Base-by-base conservation (phyloP, 37 sponge, comb jelly and placozoan genomes). In the Axinella damicornis region DNA sequence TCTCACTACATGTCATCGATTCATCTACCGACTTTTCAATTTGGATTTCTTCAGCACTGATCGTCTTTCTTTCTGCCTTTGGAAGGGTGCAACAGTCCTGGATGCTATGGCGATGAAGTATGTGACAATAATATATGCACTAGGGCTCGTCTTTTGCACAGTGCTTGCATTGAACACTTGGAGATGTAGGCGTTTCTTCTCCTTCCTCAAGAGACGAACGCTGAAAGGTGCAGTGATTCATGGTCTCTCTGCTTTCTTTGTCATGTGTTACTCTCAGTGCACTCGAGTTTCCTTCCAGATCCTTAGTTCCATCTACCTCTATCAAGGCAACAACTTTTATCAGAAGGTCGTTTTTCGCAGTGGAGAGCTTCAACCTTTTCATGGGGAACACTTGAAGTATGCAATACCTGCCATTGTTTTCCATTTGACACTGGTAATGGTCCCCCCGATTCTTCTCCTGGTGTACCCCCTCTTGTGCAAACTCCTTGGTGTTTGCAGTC, bases 191-290 rank as follows among this genome's bases (percentile, higher is more conserved):
- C 15, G 61, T 6, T 2, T 27, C n/a, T 52, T 5, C 15, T 19
- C 20, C 21, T 52, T 28, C 21, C 30, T 56, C 27, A 13, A 63
- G 40, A 12, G 2, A 15, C 31, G 53, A 1, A 62, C 64, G 21
- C 14, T 62, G 0, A 60, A 28, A 30, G 37, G 37, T 73, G 62
- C 79, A 58, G 54, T 61, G 0, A 53, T 80, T 18, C 81, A 80
- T 40, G 79, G 87, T 4, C 57, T 87, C 0, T 59, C 74, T 20
- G 76, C 87, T 11, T 73, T 80, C 67, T n/a, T 80, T 24, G 81
- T 87, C n/a, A 87, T 79, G 20, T 73, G 74, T 27, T 80, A 74
- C 65, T 70, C 80, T 0, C 80, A 87, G 53, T 87, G 87, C 62
- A 35, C 87, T 20, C 2, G 57, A n/a, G 64, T 79, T 35, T 72